phyloP scores from a whole-genome alignment of 2,888 invertebrate species.

The Microctonus hyperodae region DNA sequence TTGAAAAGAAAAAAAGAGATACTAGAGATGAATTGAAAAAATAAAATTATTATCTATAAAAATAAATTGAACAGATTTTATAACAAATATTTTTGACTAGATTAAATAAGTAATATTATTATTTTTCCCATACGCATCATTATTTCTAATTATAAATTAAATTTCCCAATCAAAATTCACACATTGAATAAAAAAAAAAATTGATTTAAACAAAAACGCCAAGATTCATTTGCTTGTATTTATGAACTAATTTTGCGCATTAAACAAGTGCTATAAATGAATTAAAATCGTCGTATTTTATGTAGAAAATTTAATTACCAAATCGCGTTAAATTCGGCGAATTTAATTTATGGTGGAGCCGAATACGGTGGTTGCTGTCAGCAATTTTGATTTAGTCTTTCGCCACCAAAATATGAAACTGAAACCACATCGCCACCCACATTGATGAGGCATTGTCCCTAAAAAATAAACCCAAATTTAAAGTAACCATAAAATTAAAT shows the following conservation, averaged over 20 bases:
- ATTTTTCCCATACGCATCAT: no score
- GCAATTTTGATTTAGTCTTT: slow-evolving; percentile 56
- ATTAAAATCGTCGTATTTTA: no score
- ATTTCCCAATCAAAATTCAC: background rate
- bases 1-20: background rate
- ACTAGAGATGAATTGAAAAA: no score
- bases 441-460: slow-evolving; percentile 96
- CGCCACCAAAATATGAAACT: slow-evolving; percentile 74
- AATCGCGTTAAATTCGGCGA: no score
- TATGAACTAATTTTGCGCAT: background rate
- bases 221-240: background rate
- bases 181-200: no score
- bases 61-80: background rate
- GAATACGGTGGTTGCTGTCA: slow-evolving; percentile 60
- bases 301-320: no score
- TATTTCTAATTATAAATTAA: background rate
- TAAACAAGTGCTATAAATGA: background rate
- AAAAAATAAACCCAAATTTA: slow-evolving; percentile 56
- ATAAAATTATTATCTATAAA: background rate
- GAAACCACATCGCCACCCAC: slow-evolving; percentile 94
- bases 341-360: slow-evolving; percentile 52
- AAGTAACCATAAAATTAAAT: background rate
- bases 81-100: background rate
- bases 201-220: background rate
- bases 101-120: background rate